Base-by-base conservation (phyloP, 2,797 vertebrate genomes). In the Pantherophis alleghaniensis region DNA sequence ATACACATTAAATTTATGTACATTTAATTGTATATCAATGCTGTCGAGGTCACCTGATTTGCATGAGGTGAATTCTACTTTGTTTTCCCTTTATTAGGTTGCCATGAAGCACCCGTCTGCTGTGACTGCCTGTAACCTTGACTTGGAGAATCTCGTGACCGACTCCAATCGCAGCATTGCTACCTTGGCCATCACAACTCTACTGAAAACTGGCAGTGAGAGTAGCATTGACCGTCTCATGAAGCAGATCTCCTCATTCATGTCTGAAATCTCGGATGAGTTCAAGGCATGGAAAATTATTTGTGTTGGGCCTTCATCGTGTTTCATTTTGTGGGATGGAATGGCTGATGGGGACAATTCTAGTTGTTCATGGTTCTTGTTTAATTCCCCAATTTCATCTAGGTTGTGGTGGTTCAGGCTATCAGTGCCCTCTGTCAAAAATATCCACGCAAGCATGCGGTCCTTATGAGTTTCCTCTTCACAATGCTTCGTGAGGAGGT, bases 361-460 rank as follows among this genome's bases (percentile, higher is more conserved):
- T 28, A 18, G 18, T 47, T 88, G 53, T 90, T 1, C 56, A 18
- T 79, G 79, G 9, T 0, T 0, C 1, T 0, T 0, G 2, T 91
- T 93, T 13, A n/a, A 90, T 26, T 87, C 28, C 87, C 94, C 28
- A 89, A 22, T 90, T 7, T 57, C 86, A 16, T 89, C 42, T 92
- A 98, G 98, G 98, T 98, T n/a, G 98, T 98, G 47, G 98, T 98
- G 57, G 98, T 98, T 69, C 98, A 98, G 96, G 98, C 98, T 42
- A 98, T 98, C 95, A 98, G 97, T 0, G 97, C 98, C 0, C 96
- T 98, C 60, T 98, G 98, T 93, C 98, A 98, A 97, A 98, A 98
- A 92, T 98, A 98, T 55, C 98, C 98, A 91, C 98, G 98, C 56
- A 98, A 98, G 90, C 98, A 98, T 0, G 95, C 98, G 0, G 97